Percentiles rank a stretch among this genome's conserved stretches.
Evolutionary conservation across 2,797 vertebrate species (phyloP).

Genomic region (Geotrypetes seraphini): DNA sequence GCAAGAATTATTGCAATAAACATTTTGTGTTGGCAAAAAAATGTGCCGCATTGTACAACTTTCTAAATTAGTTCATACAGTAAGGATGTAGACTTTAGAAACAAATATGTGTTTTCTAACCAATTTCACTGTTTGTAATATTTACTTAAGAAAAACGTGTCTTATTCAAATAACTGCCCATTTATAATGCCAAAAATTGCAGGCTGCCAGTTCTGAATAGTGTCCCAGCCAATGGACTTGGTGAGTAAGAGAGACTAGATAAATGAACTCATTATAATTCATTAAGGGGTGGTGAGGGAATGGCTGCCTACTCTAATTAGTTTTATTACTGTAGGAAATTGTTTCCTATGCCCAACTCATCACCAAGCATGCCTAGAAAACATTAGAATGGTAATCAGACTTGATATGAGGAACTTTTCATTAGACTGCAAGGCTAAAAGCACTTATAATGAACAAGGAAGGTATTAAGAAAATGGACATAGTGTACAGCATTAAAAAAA

Average conservation of each 20-base stretch:
- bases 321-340: constrained; percentile 60
- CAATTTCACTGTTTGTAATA: neutral
- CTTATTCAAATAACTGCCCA: neutral
- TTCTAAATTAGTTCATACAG: too few species aligned
- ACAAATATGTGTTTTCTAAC: constrained; percentile 1
- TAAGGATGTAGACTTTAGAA: neutral
- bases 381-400: constrained; percentile 41
- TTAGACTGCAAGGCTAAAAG: constrained; percentile 36
- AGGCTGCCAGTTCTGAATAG: constrained; percentile 2
- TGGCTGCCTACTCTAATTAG: constrained; percentile 64
- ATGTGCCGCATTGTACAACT: too few species aligned
- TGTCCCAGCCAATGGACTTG: constrained; percentile 24
- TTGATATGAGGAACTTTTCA: constrained; percentile 39
- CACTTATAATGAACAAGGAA: constrained; percentile 28
- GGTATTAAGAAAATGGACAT: constrained; percentile 25
- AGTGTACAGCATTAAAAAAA: constrained; percentile 15
- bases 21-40: too few species aligned
- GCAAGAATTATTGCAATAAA: too few species aligned
- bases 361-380: constrained; percentile 49
- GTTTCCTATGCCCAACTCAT: constrained; percentile 54
- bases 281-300: constrained; percentile 52
- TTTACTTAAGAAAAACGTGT: neutral
- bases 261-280: constrained; percentile 61
- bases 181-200: constrained; percentile 15
- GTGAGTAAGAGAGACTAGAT: constrained; percentile 33